These are phyloP conservation scores for Coenonympha arcania DNA, from an alignment of 2,888 invertebrate genomes.

Conservation along the genomic window DNA sequence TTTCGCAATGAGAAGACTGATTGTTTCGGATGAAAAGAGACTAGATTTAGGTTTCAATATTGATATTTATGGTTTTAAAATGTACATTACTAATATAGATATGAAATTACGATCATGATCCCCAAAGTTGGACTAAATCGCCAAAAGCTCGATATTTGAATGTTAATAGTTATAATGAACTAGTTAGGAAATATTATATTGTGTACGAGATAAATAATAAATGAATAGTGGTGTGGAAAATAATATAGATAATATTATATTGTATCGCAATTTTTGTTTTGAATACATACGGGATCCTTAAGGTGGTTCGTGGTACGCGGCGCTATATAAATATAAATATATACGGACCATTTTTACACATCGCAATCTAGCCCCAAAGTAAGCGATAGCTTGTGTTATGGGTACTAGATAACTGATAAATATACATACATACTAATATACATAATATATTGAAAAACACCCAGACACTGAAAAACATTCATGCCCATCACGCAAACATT, in stretches of 20 bases:
- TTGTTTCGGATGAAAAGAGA: conserved; percentile 65
- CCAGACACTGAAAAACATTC: too few relatives aligned
- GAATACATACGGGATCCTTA: not conserved
- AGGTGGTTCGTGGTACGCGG: too few relatives aligned
- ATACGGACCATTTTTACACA: too few relatives aligned
- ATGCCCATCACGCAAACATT: too few relatives aligned
- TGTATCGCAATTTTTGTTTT: not conserved
- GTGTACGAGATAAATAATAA: conserved; percentile 16
- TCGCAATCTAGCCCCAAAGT: too few relatives aligned
- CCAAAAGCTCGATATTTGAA: conserved; percentile 19
- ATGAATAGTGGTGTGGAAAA: conserved; percentile 15
- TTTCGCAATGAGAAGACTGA: conserved; percentile 74
- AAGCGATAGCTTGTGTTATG: too few relatives aligned
- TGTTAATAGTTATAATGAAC: conserved; percentile 16
- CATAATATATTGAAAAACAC: too few relatives aligned
- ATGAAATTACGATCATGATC: conserved; percentile 16
- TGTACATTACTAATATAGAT: conserved; percentile 20
- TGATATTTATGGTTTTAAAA: conserved; percentile 54
- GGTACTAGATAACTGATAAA: too few relatives aligned
- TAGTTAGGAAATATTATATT: conserved; percentile 16
- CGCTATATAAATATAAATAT: too few relatives aligned
- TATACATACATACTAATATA: too few relatives aligned
- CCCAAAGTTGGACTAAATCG: conserved; percentile 21
- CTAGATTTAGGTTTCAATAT: conserved; percentile 61
- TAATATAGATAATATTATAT: not conserved